These are phyloP conservation scores for Plectrocnemia conspersa DNA, from an alignment of 1,140 invertebrate genomes.

Conservation along the genomic window DNA sequence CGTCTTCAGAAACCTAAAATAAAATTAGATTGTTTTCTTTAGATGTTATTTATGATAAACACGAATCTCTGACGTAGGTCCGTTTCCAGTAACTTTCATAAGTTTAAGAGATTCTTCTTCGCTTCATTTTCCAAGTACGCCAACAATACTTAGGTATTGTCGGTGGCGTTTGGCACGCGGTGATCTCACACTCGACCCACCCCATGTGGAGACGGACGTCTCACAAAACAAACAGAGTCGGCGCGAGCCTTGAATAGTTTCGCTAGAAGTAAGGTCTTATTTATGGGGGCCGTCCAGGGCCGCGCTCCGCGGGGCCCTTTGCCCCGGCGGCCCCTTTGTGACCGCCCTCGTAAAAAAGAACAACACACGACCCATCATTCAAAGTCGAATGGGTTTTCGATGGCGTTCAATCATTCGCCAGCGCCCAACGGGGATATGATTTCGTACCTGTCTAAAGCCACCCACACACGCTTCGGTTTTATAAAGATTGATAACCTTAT, in stretches of 20 bases:
- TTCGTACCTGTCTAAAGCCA: neutral
- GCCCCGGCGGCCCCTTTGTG: conserved; percentile 10
- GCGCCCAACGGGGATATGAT: conserved; percentile 1
- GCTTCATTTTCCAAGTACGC: too few species aligned
- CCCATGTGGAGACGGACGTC: conserved; percentile 6
- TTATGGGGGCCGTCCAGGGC: neutral
- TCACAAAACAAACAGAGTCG: conserved; percentile 10
- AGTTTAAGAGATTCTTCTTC: too few species aligned
- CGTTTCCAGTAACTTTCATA: too few species aligned
- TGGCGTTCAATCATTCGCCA: conserved; percentile 12
- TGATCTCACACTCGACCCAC: neutral
- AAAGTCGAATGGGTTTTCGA: conserved; percentile 11
- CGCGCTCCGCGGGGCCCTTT: neutral
- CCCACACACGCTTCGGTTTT: neutral
- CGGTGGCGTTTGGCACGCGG: too few species aligned
- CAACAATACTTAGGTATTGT: too few species aligned
- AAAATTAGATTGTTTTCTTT: too few species aligned
- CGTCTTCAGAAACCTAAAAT: too few species aligned
- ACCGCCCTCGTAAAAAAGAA: neutral
- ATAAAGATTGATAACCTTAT: conserved; percentile 3
- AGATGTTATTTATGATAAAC: too few species aligned
- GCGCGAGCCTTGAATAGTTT: conserved; percentile 12
- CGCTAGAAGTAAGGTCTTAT: conserved; percentile 15
- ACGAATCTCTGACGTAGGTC: too few species aligned
- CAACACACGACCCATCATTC: conserved; percentile 10